Base-by-base conservation (phyloP, 1,140 invertebrate genomes). In the Triops longicaudatus region DNA sequence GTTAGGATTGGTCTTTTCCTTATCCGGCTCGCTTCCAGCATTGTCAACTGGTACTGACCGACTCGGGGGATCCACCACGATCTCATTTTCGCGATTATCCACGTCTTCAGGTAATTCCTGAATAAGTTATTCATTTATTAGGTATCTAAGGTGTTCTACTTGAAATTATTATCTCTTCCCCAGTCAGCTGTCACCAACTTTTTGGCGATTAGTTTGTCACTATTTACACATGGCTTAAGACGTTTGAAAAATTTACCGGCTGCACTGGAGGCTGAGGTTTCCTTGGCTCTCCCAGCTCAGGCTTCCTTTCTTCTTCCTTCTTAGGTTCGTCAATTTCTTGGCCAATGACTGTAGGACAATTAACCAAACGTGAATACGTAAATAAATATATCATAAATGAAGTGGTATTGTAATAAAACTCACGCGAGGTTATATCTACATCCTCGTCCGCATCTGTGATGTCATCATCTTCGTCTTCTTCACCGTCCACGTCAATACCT, bases 381-480 rank as follows among this genome's bases (percentile, higher is more conserved):
- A 73, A 73, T 41, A n/a, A n/a, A 73, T n/a, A 73, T n/a, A 73
- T 31, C 11, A 22, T 17, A 27, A 28, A 73, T 22, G 22, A 12
- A 26, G 37, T 73, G n/a, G n/a, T n/a, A n/a, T n/a, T n/a, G n/a
- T n/a, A n/a, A 17, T 22, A 6, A 0, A 63, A 22, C 50, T 63
- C 22, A 63, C 50, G 0, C 50, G 50, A 63, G 0, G 50, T 63
- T n/a, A n/a, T 75, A n/a, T 37, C 44, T 37, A 72, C 12, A 6
- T 27, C 22, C 1, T 73, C 72, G 42, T 77, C 76, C 17, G 31
- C 22, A 22, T 77, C 72, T 0, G 73, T 73, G 22, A 73, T 41
- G 14, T 77, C 72, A 41, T 77, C 76, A 17, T 77, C 76, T 26
- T 72, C 31, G 37, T 77, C 72, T 10, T 73, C 76, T 17, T 73